Evolutionary conservation across 2,113 vertebrate species (phyloP).

Genomic region (Brachyistius frenatus): DNA sequence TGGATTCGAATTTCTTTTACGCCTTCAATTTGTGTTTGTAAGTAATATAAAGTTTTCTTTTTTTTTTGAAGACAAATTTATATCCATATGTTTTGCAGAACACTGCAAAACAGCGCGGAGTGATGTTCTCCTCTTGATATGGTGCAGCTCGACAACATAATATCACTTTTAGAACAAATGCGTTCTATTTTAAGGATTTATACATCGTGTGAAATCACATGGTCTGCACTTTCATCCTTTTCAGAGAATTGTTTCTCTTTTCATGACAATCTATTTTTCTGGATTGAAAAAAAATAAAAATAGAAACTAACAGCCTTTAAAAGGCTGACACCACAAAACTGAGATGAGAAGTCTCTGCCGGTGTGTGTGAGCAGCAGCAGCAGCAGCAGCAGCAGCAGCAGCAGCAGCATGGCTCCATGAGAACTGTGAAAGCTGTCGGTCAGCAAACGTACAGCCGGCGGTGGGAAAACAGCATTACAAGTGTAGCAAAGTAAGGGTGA

Average conservation of each 20-base stretch:
- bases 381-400: no score
- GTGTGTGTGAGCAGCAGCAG: not conserved
- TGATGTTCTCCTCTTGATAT: conserved; percentile 1
- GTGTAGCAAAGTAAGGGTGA: conserved; percentile 47
- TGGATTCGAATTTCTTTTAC: not conserved
- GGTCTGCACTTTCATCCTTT: conserved; percentile 5
- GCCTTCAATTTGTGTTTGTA: no score
- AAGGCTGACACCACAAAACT: no score
- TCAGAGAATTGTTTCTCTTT: not conserved
- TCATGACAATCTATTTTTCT: not conserved
- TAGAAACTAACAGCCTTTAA: not conserved
- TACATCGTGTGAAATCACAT: conserved; percentile 21
- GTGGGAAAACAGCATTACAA: not conserved
- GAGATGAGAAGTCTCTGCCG: not conserved
- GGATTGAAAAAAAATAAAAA: not conserved
- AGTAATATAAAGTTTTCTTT: not conserved
- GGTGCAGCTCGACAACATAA: conserved; percentile 21
- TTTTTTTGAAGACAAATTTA: conserved; percentile 1
- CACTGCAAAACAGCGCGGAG: not conserved
- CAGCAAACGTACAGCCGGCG: not conserved
- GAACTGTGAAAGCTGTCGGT: conserved; percentile 18
- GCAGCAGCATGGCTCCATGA: not conserved
- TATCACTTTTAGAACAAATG: conserved; percentile 38
- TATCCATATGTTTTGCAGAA: not conserved
- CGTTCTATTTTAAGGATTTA: conserved; percentile 7